A percentile compares a stretch with the other conserved stretches of the same genome.
Evolutionary conservation across 1,140 invertebrate genomes (phyloP).

Genomic region (Papilio dardanus): DNA sequence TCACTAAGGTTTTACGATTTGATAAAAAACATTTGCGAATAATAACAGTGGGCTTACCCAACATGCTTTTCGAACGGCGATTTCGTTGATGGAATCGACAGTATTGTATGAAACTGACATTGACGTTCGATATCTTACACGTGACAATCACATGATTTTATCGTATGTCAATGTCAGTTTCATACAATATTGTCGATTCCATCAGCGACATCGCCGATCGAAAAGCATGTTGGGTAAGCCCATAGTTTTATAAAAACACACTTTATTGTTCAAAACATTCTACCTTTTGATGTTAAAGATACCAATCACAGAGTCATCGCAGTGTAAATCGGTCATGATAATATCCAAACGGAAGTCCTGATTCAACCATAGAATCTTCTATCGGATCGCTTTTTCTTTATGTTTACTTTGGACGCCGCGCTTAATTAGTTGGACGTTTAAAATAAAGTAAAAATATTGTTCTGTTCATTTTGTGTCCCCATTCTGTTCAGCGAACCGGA

Average conservation of each 20-base stretch:
- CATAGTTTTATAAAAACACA: not conserved
- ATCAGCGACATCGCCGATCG: no score
- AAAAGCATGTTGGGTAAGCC: no score
- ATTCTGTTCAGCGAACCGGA: conserved; percentile 49
- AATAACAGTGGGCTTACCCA: no score
- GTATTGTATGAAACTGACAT: no score
- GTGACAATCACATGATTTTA: no score
- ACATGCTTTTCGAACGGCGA: no score
- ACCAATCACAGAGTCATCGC: conserved; percentile 11
- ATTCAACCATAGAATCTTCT: conserved; percentile 67
- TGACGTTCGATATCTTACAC: no score
- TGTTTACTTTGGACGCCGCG: conserved; percentile 53
- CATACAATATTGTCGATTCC: no score
- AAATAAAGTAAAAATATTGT: conserved; percentile 47
- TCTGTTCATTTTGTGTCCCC: conserved; percentile 44
- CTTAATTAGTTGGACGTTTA: conserved; percentile 63
- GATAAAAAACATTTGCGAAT: no score
- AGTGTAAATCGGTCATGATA: conserved; percentile 24
- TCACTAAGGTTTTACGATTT: no score
- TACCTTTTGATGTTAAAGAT: not conserved
- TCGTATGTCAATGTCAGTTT: no score
- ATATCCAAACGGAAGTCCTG: conserved; percentile 65
- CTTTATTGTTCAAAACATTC: not conserved
- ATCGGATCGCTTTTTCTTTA: conserved; percentile 52
- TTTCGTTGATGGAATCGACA: no score